Percentiles rank a stretch among this genome's conserved stretches.
Conservation (phyloP, 2,888 invertebrate genomes). For the Conistra vaccinii region DNA sequence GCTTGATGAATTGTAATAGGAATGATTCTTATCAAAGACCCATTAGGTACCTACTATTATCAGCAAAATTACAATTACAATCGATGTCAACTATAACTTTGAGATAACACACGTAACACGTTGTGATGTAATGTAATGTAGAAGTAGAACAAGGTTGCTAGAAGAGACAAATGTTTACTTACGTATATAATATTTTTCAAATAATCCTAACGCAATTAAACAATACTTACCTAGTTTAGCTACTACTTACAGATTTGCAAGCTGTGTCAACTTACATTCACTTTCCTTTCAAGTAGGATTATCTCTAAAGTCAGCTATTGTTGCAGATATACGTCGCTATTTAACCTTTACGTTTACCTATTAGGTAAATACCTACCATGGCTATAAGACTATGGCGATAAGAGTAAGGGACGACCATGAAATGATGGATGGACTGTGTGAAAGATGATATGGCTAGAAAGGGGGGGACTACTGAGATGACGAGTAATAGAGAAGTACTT, state of each 20-base stretch:
- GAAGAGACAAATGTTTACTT: constrained; percentile 2
- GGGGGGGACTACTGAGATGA: too few species aligned
- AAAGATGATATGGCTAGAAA: too few species aligned
- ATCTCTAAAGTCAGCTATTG: neutral
- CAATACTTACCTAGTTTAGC: constrained; percentile 6
- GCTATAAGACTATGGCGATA: too few species aligned
- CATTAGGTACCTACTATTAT: neutral
- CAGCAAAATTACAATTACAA: constrained; percentile 15
- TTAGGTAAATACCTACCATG: too few species aligned
- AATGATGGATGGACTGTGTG: too few species aligned
- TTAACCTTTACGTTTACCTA: too few species aligned
- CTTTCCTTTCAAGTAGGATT: constrained; percentile 1
- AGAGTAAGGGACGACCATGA: too few species aligned
- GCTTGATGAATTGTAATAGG: neutral
- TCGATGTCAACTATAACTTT: neutral
- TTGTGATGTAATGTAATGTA: neutral
- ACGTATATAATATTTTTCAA: neutral
- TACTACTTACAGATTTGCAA: neutral
- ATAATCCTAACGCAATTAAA: neutral
- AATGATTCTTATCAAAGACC: constrained; percentile 2
- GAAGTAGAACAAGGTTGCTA: constrained; percentile 11
- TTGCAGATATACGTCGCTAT: neutral
- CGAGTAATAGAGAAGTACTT: too few species aligned
- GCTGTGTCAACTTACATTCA: neutral
- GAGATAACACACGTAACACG: constrained; percentile 9